Base-by-base conservation (phyloP, 2,888 invertebrate species). In the Orthosia gothica region DNA sequence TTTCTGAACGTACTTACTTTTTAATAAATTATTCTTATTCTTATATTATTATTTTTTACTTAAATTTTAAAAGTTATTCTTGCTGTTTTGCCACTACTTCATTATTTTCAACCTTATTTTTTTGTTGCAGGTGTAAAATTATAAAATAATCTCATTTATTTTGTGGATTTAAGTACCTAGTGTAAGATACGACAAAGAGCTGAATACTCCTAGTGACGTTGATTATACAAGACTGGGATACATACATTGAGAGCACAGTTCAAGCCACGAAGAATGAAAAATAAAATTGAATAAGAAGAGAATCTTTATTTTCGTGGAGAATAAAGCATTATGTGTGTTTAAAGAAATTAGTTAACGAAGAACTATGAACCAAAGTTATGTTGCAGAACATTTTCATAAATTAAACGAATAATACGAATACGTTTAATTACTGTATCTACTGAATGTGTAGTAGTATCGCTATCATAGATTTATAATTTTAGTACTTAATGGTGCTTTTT, bases 91-190 rank as follows among this genome's bases (percentile, higher is more conserved):
- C 9, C 40, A 40, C 40, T 40, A 15, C 12, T 54, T 20, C 13
- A 20, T 54, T 15, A 12, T 20, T 65, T 16, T 3, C 7, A 52
- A 57, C 9, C 1, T 15, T 15, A 16, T n/a, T 40, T 61, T 18
- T 61, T 18, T 79, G 61, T 79, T 4, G 5, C 79, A 79, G 79
- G 65, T 57, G 57, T 54, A 74, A 62, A 69, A 49, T 13, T 52
- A 57, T 16, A 58, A 67, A 55, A 45, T 50, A 52, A 66, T 74
- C 65, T 58, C 57, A 66, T 66, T 62, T 71, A 40, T 52, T 52
- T 26, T 26, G 72, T 58, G 79, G 68, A 79, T 54, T 74, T 74
- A 74, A 45, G 49, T 49, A 65, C 16, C 12, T 71, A 55, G 57
- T 54, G 12, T 58, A 65, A 74, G 16, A 57, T 2, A 54, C 23